Evolutionary conservation across 2,888 invertebrate species (phyloP).

Genomic region (Coecobrya sp.): DNA sequence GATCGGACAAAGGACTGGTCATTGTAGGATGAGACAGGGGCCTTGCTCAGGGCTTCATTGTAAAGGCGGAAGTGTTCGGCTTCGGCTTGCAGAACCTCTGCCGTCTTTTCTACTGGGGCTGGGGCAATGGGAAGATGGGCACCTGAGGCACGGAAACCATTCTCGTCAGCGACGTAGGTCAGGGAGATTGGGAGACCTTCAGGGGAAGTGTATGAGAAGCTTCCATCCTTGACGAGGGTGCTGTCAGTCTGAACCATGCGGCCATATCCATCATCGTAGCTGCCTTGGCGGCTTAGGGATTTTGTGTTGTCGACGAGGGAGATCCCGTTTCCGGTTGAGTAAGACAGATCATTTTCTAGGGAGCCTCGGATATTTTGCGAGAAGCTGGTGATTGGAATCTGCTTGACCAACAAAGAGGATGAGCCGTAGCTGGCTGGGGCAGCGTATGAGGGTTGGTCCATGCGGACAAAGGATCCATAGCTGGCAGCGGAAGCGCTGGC

Average conservation of each 20-base stretch:
- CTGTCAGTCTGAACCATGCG: background rate
- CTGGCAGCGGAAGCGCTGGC: background rate
- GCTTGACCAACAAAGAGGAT: background rate
- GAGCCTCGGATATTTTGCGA: constrained; percentile 32
- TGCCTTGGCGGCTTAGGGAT: no score
- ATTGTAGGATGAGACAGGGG: background rate
- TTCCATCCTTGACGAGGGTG: constrained; percentile 30
- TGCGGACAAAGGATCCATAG: background rate
- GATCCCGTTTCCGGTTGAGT: constrained; percentile 55
- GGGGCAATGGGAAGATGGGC: constrained; percentile 31
- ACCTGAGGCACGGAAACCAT: constrained; percentile 50
- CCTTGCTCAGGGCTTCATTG: background rate
- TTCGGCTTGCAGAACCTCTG: constrained; percentile 49
- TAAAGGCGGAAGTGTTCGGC: background rate
- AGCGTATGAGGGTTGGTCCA: background rate
- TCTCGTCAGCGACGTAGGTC: constrained; percentile 43
- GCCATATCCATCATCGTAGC: constrained; percentile 47
- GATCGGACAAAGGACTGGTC: background rate
- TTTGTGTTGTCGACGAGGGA: constrained; percentile 22
- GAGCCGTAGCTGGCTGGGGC: background rate
- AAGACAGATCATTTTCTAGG: background rate
- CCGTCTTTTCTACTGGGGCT: constrained; percentile 33
- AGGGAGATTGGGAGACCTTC: constrained; percentile 43
- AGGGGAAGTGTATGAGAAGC: constrained; percentile 56
- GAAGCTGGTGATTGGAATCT: constrained; percentile 59